Evolutionary conservation across 2,113 vertebrate species (phyloP), one percentile per base, ranked within the genome.

Genomic region (Tursiops truncatus): DNA sequence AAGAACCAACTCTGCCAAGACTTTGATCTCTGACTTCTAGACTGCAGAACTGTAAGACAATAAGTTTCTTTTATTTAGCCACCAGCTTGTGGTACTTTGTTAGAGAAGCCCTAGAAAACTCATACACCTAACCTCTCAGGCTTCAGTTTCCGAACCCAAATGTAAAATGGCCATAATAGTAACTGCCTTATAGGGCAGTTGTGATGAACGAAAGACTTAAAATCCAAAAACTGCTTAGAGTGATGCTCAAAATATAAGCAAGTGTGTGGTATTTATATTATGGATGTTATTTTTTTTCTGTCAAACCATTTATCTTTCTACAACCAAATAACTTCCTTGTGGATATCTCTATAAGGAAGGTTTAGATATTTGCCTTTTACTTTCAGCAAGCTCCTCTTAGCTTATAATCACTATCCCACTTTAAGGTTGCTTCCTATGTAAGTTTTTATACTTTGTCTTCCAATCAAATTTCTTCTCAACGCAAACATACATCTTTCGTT

Each of bases 401-500:
- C n/a, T 62, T 73, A 1, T 15, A n/a, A 58, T 94, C 62, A 63
- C 58, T 63, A 25, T 88, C 21, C 50, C 77, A 73, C 65, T 62
- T 70, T 20, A 70, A 71, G 60, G 65, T 79, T 93, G 28, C 74
- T 96, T 96, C 50, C 36, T 36, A 33, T 65, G 41, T 79, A 60
- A 70, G 26, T 68, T 93, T 89, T 85, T 89, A 20, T 58, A 58
- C 28, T 90, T 81, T 83, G 36, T 41, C 36, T 92, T 91, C 88
- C n/a, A 83, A 77, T 53, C 36, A 80, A 91, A 92, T 63, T 89
- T 62, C 70, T 92, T 96, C 76, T 93, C 71, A 79, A 36, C 31
- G 50, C 44, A 86, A 77, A 77, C 50, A 60, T 68, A n/a, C 0
- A 70, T 95, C 88, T 98, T 98, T 97, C 79, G 70, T 96, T 96